A percentile compares a stretch with the other conserved stretches of the same genome.
phyloP scores from a whole-genome alignment of 2,888 invertebrate genomes.

The Orchestes rusci region DNA sequence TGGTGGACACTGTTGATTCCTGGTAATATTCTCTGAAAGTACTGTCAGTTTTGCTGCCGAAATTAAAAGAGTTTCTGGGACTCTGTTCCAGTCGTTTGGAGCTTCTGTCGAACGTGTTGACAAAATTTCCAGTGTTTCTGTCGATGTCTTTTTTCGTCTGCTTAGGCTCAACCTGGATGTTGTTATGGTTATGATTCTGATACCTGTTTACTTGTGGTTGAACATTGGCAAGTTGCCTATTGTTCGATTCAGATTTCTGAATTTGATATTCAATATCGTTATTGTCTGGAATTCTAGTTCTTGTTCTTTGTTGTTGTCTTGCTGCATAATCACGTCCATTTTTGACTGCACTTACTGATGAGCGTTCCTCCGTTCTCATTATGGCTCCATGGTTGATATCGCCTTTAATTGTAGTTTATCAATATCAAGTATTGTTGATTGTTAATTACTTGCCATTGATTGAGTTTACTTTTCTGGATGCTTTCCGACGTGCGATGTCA shows the following conservation, averaged over 20 bases:
- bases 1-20: conserved; percentile 4
- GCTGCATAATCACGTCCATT: conserved; percentile 23
- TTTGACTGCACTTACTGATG: conserved; percentile 25
- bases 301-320: conserved; percentile 2
- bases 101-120: conserved; percentile 16
- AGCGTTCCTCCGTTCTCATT: conserved; percentile 32
- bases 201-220: conserved; percentile 6
- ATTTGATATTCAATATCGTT: conserved; percentile 19
- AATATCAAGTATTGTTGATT: too few relatives aligned
- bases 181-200: conserved; percentile 14
- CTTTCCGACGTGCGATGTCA: conserved; percentile 52
- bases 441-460: conserved; percentile 7
- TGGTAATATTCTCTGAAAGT: conserved; percentile 34
- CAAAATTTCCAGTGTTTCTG: conserved; percentile 24
- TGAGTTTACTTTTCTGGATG: conserved; percentile 36
- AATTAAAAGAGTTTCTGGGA: conserved; percentile 7
- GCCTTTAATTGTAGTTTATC: not conserved
- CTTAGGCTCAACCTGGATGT: conserved; percentile 6
- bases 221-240: conserved; percentile 19
- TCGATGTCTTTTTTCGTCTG: conserved; percentile 26
- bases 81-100: conserved; percentile 8
- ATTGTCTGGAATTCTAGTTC: conserved; percentile 16
- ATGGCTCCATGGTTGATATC: conserved; percentile 35
- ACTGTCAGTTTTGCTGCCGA: conserved; percentile 6
- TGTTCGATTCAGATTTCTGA: conserved; percentile 22